A percentile compares a stretch with the other conserved stretches of the same genome.
phyloP scores from a whole-genome alignment of 2,888 invertebrate species.

The Petrolisthes manimaculis region DNA sequence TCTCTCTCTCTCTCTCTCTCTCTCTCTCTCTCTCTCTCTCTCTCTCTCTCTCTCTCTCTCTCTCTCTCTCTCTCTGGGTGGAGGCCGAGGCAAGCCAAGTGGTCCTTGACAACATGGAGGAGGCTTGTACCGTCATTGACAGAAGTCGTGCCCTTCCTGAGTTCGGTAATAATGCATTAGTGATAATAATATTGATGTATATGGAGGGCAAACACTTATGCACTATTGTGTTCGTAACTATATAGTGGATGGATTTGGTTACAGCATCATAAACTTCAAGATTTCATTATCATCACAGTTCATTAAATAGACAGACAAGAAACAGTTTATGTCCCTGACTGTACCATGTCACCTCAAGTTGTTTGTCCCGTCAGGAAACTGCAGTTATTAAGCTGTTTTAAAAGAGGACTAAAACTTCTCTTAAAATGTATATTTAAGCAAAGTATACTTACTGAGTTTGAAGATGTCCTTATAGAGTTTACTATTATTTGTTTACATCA shows the following conservation, averaged over 20 bases:
- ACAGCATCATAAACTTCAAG: too few relatives aligned
- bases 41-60: neutral
- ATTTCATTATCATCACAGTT: too few relatives aligned
- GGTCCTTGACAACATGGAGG: slow-evolving; percentile 37
- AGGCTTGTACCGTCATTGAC: neutral
- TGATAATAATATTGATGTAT: too few relatives aligned
- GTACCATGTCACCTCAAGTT: neutral
- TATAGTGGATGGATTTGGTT: too few relatives aligned
- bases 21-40: neutral
- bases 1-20: neutral
- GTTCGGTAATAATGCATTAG: too few relatives aligned
- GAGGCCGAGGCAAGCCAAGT: neutral
- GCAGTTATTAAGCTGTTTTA: neutral
- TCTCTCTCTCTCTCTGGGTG: neutral
- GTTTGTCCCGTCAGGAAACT: neutral
- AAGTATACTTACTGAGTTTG: too few relatives aligned
- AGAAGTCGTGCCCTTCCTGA: too few relatives aligned
- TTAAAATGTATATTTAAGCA: too few relatives aligned
- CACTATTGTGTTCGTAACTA: too few relatives aligned
- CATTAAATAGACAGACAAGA: too few relatives aligned
- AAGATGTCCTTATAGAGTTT: neutral
- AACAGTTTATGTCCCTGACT: too few relatives aligned
- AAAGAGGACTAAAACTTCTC: neutral
- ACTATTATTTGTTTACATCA: neutral
- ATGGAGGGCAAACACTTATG: too few relatives aligned